These are phyloP conservation scores for Ornithoptera priamus DNA, from an alignment of 2,888 invertebrate genomes.

Conservation along the genomic window DNA sequence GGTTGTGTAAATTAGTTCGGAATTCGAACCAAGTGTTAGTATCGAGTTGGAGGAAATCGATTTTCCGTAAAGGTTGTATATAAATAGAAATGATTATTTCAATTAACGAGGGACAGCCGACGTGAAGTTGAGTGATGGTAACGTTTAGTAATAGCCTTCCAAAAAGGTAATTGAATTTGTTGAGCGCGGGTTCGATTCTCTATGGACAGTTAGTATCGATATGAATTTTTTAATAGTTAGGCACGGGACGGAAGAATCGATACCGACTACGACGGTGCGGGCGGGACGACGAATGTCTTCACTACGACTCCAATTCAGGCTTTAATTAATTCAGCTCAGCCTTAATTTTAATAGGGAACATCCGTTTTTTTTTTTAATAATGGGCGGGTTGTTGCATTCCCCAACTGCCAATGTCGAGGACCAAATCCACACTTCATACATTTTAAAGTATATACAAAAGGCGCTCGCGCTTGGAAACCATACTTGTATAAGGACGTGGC, in stretches of 20 bases:
- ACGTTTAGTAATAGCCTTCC: conserved; percentile 14
- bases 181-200: conserved; percentile 56
- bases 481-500: conserved; percentile 22
- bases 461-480: conserved; percentile 7
- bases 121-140: conserved; percentile 4
- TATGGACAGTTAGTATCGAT: conserved; percentile 60
- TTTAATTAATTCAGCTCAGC: conserved; percentile 29
- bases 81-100: conserved; percentile 8
- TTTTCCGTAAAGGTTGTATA: background rate
- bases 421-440: background rate
- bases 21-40: too few relatives aligned
- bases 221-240: conserved; percentile 73
- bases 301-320: conserved; percentile 35
- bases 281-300: conserved; percentile 53
- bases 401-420: conserved; percentile 15
- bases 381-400: conserved; percentile 26
- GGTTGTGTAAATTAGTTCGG: too few relatives aligned
- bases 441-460: conserved; percentile 11
- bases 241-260: conserved; percentile 75
- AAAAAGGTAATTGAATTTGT: conserved; percentile 35
- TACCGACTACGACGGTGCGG: conserved; percentile 58
- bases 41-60: conserved; percentile 3
- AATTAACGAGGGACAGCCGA: background rate
- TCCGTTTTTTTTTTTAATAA: conserved; percentile 11
- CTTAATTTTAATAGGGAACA: conserved; percentile 28